phyloP scores from a whole-genome alignment of 2,797 vertebrate genomes.

The Bufotes viridis region DNA sequence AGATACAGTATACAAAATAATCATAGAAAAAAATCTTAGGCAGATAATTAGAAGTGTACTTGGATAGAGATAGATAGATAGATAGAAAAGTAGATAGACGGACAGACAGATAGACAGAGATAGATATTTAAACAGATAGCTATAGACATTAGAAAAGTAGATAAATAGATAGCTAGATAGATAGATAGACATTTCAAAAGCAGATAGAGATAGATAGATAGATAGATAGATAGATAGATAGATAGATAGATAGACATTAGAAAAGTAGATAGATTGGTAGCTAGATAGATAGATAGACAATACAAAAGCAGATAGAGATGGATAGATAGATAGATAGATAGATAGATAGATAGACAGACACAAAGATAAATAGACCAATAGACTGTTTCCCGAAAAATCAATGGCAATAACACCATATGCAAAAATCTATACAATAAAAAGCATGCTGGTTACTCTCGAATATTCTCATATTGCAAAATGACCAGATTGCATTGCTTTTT shows the following conservation, averaged over 20 bases:
- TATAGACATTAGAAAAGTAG: neutral
- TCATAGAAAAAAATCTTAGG: neutral
- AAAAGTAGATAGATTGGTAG: neutral
- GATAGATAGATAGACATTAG: neutral
- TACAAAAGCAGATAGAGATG: neutral
- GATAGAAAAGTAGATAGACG: constrained; percentile 27
- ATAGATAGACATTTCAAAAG: neutral
- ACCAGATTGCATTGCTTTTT: neutral
- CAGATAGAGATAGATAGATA: constrained; percentile 7
- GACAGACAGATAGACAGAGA: constrained; percentile 1
- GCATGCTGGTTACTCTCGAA: too few relatives aligned
- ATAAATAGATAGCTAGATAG: constrained; percentile 18
- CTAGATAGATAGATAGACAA: neutral
- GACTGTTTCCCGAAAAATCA: neutral
- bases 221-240: constrained; percentile 28
- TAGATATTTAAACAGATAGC: neutral
- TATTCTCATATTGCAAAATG: neutral
- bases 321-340: neutral
- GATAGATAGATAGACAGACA: neutral
- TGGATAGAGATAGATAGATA: constrained; percentile 15
- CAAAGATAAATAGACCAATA: constrained; percentile 18
- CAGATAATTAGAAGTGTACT: neutral
- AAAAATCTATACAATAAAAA: neutral
- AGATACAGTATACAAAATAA: too few relatives aligned
- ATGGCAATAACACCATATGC: neutral